These are phyloP conservation scores for Sternarchorhynchus goeldii DNA, from an alignment of 2,797 vertebrate genomes.

Conservation along the genomic window DNA sequence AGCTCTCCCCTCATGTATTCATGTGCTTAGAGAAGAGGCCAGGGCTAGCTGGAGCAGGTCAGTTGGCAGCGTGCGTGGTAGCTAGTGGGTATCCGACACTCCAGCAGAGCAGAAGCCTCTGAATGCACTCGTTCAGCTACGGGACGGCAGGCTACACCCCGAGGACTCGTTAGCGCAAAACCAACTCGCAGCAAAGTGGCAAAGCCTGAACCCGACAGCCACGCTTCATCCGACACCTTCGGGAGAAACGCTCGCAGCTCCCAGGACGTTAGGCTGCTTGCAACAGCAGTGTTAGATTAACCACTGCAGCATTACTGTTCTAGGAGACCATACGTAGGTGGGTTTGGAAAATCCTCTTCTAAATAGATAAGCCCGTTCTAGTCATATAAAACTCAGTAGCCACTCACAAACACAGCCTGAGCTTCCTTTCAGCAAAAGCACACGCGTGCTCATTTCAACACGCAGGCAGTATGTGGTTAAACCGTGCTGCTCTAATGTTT, in stretches of 20 bases:
- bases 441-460: too few relatives aligned
- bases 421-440: neutral
- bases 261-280: too few relatives aligned
- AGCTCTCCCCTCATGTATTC: constrained; percentile 26
- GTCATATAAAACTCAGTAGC: too few relatives aligned
- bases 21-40: constrained; percentile 35
- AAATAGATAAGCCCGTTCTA: too few relatives aligned
- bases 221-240: neutral
- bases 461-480: neutral
- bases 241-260: too few relatives aligned
- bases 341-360: too few relatives aligned
- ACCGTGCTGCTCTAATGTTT: neutral
- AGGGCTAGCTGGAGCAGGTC: constrained; percentile 27
- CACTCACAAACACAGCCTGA: too few relatives aligned
- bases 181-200: constrained; percentile 10
- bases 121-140: constrained; percentile 70
- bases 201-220: neutral
- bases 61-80: constrained; percentile 34
- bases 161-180: constrained; percentile 40
- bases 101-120: constrained; percentile 62
- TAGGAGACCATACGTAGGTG: too few relatives aligned
- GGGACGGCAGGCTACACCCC: constrained; percentile 16
- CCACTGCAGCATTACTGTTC: too few relatives aligned
- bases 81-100: constrained; percentile 48
- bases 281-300: too few relatives aligned